phyloP scores from a whole-genome alignment of 2,888 invertebrate genomes.

The Oxystoma pomonae region DNA sequence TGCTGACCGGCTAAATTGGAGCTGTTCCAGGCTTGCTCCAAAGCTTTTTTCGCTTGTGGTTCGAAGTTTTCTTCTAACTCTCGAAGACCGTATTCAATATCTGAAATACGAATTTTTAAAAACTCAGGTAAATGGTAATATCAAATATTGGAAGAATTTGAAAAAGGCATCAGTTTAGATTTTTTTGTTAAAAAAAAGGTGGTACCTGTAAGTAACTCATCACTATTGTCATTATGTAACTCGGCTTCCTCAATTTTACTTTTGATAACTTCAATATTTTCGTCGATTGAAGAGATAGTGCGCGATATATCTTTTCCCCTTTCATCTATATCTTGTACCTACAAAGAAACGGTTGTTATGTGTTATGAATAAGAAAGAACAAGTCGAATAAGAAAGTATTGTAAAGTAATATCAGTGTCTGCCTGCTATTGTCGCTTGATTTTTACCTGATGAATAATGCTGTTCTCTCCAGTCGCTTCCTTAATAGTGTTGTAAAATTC shows the following conservation, averaged over 20 bases:
- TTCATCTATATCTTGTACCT: conserved; percentile 63
- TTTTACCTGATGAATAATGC: conserved; percentile 56
- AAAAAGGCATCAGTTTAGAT: too few species aligned
- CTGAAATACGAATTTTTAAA: too few species aligned
- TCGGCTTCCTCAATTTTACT: conserved; percentile 47
- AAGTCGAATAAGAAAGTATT: too few species aligned
- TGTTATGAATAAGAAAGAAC: too few species aligned
- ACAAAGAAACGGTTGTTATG: too few species aligned
- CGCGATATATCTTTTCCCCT: conserved; percentile 64
- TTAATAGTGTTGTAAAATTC: conserved; percentile 72
- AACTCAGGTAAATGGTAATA: too few species aligned
- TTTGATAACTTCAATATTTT: conserved; percentile 41
- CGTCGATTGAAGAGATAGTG: conserved; percentile 46
- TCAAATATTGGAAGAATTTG: too few species aligned
- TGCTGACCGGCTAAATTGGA: conserved; percentile 87
- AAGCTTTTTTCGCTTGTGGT: conserved; percentile 76
- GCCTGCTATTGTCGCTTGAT: too few species aligned
- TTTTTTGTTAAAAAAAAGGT: too few species aligned
- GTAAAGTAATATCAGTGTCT: too few species aligned
- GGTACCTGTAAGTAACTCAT: conserved; percentile 53
- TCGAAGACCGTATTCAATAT: background rate
- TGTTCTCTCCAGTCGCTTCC: conserved; percentile 62
- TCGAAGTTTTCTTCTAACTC: conserved; percentile 52
- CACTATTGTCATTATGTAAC: conserved; percentile 60
- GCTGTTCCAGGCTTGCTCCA: conserved; percentile 73